These are phyloP conservation scores for Nemoura dubitans DNA, from an alignment of 2,888 invertebrate genomes.

Conservation along the genomic window DNA sequence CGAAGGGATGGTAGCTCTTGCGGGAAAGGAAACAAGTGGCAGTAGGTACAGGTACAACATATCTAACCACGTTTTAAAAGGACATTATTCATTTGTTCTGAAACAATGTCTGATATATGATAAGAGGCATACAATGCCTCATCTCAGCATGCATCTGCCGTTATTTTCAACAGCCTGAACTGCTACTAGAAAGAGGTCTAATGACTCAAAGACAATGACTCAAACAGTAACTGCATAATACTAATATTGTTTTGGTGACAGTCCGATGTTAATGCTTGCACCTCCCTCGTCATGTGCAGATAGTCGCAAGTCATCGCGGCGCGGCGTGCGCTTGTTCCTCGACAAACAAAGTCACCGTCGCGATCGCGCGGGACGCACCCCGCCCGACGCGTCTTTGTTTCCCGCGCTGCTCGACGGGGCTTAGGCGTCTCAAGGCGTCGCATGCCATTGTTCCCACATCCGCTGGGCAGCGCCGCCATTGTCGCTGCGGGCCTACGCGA, in stretches of 20 bases:
- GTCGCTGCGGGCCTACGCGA: background rate
- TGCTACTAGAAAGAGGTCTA: background rate
- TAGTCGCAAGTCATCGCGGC: background rate
- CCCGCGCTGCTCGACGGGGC: background rate
- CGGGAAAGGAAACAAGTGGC: too few species aligned
- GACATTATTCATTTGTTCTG: too few species aligned
- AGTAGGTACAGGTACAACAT: too few species aligned
- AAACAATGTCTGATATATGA: background rate
- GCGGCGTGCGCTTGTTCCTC: background rate
- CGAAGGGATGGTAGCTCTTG: too few species aligned
- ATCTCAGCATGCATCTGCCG: background rate
- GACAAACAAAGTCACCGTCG: background rate
- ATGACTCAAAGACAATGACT: background rate
- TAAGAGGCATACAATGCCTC: too few species aligned
- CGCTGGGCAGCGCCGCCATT: background rate
- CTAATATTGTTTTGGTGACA: background rate
- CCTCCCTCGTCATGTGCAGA: slow-evolving; percentile 7
- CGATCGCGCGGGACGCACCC: background rate
- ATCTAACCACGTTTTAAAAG: too few species aligned
- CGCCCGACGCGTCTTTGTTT: slow-evolving; percentile 12
- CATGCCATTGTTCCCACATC: background rate
- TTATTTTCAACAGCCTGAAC: background rate
- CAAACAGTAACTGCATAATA: background rate
- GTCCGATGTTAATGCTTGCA: background rate
- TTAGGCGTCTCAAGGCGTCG: slow-evolving; percentile 7